A percentile compares a stretch with the other conserved stretches of the same genome.
Conservation (phyloP, 2,113 vertebrate genomes). For the Colaptes auratus region DNA sequence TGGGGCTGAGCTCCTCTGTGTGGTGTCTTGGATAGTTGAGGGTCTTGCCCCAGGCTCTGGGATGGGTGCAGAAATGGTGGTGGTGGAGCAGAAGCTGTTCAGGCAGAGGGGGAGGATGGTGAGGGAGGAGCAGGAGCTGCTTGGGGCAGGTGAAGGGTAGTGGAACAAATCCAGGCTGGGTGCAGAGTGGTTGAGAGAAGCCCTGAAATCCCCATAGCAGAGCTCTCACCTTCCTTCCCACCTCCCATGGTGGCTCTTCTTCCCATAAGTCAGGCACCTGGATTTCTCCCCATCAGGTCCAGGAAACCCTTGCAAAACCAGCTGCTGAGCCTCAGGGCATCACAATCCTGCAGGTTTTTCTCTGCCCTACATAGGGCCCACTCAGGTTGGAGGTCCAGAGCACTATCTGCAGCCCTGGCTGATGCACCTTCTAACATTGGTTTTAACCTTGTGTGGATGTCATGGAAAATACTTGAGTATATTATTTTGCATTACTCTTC, state of each 20-base stretch:
- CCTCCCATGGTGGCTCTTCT: background rate
- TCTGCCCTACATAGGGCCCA: background rate
- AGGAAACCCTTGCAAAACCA: background rate
- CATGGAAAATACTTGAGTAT: background rate
- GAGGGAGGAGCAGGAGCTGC: too few species aligned
- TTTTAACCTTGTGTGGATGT: background rate
- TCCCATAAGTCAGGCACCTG: rapidly evolving
- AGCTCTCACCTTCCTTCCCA: background rate
- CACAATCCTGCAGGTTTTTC: background rate
- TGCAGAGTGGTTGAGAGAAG: too few species aligned
- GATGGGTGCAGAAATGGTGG: too few species aligned
- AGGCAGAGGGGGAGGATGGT: too few species aligned
- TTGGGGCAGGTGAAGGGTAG: too few species aligned
- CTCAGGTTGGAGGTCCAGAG: background rate
- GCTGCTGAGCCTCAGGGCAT: background rate
- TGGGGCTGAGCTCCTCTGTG: too few species aligned
- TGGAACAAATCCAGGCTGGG: too few species aligned
- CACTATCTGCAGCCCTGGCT: background rate
- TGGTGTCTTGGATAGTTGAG: too few species aligned
- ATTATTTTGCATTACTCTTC: background rate
- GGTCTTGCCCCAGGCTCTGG: too few species aligned
- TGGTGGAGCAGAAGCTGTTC: too few species aligned
- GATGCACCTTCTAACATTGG: background rate
- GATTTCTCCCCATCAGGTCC: background rate
- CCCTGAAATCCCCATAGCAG: background rate